Percentiles rank a stretch among this genome's conserved stretches.
Conservation (phyloP, 2,888 invertebrate species). For the Ectobius pallidus region DNA sequence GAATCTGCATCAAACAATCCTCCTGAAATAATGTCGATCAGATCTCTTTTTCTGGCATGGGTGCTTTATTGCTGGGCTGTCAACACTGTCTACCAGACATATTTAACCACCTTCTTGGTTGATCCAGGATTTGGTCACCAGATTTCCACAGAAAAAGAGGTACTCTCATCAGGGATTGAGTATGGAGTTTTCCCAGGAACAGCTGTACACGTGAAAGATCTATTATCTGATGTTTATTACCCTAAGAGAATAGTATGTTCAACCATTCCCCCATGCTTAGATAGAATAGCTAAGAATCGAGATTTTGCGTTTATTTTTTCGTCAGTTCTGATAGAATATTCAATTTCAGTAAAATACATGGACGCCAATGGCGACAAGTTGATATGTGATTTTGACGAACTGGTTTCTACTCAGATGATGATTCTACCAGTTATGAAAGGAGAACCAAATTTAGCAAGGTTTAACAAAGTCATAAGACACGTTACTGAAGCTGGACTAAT, state of each 20-base stretch:
- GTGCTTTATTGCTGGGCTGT: background rate
- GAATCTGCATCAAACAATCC: background rate
- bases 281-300: background rate
- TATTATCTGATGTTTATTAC: background rate
- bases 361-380: background rate
- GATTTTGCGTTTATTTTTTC: background rate
- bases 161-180: background rate
- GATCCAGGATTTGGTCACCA: constrained; percentile 3
- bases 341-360: background rate
- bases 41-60: background rate
- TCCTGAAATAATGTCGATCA: background rate
- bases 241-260: background rate
- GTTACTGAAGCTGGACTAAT: background rate
- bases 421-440: background rate
- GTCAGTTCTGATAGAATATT: background rate
- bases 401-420: background rate
- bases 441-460: background rate
- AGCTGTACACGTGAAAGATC: background rate
- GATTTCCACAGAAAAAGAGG: background rate
- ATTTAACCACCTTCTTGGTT: background rate
- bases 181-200: background rate
- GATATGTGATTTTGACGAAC: background rate
- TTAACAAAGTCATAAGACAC: background rate
- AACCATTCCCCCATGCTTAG: background rate
- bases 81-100: background rate